phyloP scores from a whole-genome alignment of 1,140 invertebrate genomes.

The Drosophila bocqueti region DNA sequence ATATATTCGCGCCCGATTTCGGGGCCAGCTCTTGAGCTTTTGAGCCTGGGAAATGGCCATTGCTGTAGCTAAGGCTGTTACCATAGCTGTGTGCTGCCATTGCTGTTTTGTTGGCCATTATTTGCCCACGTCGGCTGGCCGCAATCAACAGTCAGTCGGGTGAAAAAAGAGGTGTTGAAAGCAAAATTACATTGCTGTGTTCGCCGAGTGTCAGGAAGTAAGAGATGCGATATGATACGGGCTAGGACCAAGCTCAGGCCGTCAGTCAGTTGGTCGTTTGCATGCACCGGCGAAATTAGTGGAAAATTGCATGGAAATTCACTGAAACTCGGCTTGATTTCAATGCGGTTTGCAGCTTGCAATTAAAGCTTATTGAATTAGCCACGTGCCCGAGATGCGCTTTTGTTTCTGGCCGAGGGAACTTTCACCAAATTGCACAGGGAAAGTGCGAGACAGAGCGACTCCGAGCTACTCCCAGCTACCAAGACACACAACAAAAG shows the following conservation, averaged over 20 bases:
- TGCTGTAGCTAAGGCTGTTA: slow-evolving; percentile 25
- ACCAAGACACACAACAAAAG: neutral
- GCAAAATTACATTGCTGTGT: slow-evolving; percentile 78
- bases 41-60: slow-evolving; percentile 66
- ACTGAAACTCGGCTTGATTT: slow-evolving; percentile 59
- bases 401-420: slow-evolving; percentile 34
- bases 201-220: slow-evolving; percentile 69
- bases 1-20: slow-evolving; percentile 83
- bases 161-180: slow-evolving; percentile 78
- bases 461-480: slow-evolving; percentile 11
- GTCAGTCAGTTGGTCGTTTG: slow-evolving; percentile 47
- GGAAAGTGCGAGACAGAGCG: slow-evolving; percentile 49
- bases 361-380: slow-evolving; percentile 82
- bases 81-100: slow-evolving; percentile 14
- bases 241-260: slow-evolving; percentile 7
- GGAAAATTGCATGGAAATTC: slow-evolving; percentile 68
- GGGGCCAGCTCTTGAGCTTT: slow-evolving; percentile 54
- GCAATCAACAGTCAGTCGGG: slow-evolving; percentile 41
- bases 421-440: slow-evolving; percentile 54
- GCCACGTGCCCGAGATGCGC: slow-evolving; percentile 70
- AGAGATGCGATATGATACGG: slow-evolving; percentile 77
- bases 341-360: slow-evolving; percentile 48
- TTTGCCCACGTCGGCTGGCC: slow-evolving; percentile 45
- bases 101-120: slow-evolving; percentile 52
- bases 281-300: slow-evolving; percentile 77